These are phyloP conservation scores for Anthoscopus minutus DNA, from an alignment of 2,113 vertebrate genomes.

Conservation along the genomic window DNA sequence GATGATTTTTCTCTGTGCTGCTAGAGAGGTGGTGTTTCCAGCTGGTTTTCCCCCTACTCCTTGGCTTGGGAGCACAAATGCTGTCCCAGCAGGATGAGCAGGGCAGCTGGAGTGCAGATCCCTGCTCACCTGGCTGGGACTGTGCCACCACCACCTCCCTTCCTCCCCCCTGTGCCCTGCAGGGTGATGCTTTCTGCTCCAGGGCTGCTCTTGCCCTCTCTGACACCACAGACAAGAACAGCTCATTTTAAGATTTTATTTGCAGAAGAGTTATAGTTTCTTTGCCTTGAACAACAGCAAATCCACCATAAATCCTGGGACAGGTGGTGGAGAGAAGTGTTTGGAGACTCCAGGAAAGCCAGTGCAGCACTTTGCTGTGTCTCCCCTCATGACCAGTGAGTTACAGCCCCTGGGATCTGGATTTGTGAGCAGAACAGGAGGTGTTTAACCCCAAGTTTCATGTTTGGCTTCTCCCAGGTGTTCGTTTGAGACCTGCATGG, in stretches of 20 bases:
- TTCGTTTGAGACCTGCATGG: neutral
- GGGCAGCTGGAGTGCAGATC: neutral
- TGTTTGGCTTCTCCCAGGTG: neutral
- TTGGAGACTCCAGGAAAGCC: neutral
- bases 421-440: neutral
- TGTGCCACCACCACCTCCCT: neutral
- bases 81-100: neutral
- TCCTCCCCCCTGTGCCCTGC: neutral
- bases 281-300: neutral
- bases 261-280: neutral
- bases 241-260: neutral
- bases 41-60: fast-evolving
- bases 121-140: neutral
- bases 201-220: neutral
- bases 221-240: neutral
- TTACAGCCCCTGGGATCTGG: neutral
- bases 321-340: neutral
- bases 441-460: neutral
- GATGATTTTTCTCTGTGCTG: neutral
- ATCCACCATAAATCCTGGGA: neutral
- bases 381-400: neutral
- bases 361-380: neutral
- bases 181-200: fast-evolving
- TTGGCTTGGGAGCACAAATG: neutral
- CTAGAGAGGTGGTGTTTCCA: neutral